Conservation (phyloP, 2,797 vertebrate genomes). For the Aselliscus stoliczkanus region DNA sequence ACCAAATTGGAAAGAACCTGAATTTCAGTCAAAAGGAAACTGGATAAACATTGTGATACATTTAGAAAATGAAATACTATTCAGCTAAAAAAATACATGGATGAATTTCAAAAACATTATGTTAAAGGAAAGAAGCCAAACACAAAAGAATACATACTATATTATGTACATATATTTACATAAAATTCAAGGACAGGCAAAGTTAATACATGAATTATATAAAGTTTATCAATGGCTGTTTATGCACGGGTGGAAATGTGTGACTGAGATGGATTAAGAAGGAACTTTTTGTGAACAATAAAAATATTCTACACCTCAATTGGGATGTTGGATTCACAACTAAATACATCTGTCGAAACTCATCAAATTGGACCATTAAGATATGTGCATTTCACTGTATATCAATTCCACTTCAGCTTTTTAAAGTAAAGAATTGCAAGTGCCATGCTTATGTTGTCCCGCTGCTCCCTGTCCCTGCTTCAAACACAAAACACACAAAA, state of each 20-base stretch:
- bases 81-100: not conserved
- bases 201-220: not conserved
- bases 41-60: not conserved
- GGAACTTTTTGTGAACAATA: not conserved
- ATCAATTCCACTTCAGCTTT: not conserved
- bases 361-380: not conserved
- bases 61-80: not conserved
- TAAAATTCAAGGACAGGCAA: not conserved
- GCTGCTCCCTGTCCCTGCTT: not conserved
- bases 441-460: not conserved
- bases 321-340: not conserved
- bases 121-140: not conserved
- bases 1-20: not conserved
- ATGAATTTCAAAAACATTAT: not conserved
- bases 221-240: not conserved
- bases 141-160: not conserved
- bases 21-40: not conserved
- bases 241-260: not conserved
- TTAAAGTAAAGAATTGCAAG: not conserved
- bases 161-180: not conserved
- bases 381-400: not conserved
- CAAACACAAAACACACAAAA: not conserved
- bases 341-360: not conserved
- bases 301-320: not conserved
- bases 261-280: not conserved